These are phyloP conservation scores for Acromyrmex charruanus DNA, from an alignment of 1,140 invertebrate genomes.

Conservation along the genomic window DNA sequence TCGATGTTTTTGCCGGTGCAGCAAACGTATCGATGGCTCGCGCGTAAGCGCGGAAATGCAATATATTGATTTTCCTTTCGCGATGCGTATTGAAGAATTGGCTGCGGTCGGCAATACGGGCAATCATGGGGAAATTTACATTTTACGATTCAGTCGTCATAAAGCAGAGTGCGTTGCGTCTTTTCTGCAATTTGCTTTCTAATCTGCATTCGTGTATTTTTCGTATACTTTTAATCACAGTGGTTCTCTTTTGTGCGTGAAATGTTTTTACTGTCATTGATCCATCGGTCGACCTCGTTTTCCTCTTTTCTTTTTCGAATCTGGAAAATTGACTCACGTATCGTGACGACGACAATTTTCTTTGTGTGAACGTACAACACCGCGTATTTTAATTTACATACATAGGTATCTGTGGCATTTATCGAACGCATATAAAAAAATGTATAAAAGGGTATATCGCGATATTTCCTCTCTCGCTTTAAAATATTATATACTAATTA, in stretches of 20 bases:
- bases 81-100: constrained; percentile 39
- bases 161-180: constrained; percentile 23
- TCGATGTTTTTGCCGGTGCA: background rate
- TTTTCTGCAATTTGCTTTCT: constrained; percentile 47
- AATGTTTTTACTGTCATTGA: constrained; percentile 4
- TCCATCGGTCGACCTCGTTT: background rate
- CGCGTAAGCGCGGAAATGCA: constrained; percentile 14
- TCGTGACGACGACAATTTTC: background rate
- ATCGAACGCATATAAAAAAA: background rate
- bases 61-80: constrained; percentile 59
- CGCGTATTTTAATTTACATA: background rate
- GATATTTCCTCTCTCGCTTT: background rate
- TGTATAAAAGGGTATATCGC: too few species aligned
- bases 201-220: constrained; percentile 9
- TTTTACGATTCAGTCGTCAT: constrained; percentile 56
- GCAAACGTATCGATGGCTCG: background rate
- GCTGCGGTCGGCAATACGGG: constrained; percentile 6
- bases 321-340: background rate
- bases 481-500: background rate
- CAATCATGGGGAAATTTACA: constrained; percentile 54
- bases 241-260: background rate
- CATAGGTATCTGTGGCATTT: background rate
- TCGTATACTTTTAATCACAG: background rate
- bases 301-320: background rate
- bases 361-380: background rate